phyloP scores from a whole-genome alignment of 2,888 invertebrate genomes.

The Synergus gifuensis region DNA sequence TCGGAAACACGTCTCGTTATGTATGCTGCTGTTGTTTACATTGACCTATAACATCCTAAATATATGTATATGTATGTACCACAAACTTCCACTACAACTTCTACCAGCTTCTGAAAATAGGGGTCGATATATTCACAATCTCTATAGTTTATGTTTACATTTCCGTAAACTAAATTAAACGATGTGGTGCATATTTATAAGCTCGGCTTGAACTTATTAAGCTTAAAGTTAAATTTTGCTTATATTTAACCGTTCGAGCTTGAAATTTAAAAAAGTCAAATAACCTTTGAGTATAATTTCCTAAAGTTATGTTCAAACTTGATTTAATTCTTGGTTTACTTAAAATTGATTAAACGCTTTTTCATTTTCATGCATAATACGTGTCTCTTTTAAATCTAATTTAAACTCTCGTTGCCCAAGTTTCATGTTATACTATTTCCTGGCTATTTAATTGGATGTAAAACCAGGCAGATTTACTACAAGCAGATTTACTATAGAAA shows the following conservation, averaged over 20 bases:
- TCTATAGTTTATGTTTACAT: neutral
- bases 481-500: slow-evolving; percentile 13
- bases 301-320: too few relatives aligned
- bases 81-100: neutral
- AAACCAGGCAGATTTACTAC: neutral
- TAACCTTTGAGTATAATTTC: too few relatives aligned
- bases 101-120: too few relatives aligned
- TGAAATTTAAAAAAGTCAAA: too few relatives aligned
- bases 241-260: too few relatives aligned
- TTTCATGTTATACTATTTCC: neutral
- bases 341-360: too few relatives aligned
- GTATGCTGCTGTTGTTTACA: neutral
- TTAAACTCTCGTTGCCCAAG: neutral
- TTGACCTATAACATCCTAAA: too few relatives aligned
- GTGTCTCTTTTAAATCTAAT: slow-evolving; percentile 13
- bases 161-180: too few relatives aligned
- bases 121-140: neutral
- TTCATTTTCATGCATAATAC: neutral
- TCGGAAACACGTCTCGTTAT: neutral
- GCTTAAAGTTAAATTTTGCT: too few relatives aligned
- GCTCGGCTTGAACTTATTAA: too few relatives aligned
- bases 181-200: too few relatives aligned
- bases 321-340: too few relatives aligned
- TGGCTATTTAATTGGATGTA: neutral
- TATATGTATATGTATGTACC: neutral